phyloP scores from a whole-genome alignment of 2,888 invertebrate species.

The Eupithecia insigniata region DNA sequence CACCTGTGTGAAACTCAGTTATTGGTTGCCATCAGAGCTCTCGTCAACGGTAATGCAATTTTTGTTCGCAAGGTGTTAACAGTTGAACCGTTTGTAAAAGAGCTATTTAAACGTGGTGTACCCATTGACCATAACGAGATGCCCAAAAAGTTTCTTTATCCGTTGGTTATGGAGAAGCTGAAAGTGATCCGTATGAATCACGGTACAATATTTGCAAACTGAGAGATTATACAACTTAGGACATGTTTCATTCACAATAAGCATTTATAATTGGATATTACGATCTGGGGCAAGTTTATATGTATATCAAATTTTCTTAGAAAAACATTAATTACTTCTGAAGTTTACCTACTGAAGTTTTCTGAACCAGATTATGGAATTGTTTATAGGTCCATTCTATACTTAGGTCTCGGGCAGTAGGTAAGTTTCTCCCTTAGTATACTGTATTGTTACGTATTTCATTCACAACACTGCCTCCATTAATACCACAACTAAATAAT shows the following conservation, averaged over 20 bases:
- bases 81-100: background rate
- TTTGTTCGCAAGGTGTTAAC: background rate
- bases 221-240: background rate
- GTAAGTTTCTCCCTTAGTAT: too few species aligned
- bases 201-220: conserved; percentile 13
- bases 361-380: too few species aligned
- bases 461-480: too few species aligned
- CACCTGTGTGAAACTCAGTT: background rate
- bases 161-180: background rate
- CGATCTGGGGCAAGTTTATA: too few species aligned
- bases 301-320: too few species aligned
- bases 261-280: background rate
- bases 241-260: background rate
- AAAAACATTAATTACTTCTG: too few species aligned
- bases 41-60: conserved; percentile 7
- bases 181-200: conserved; percentile 9
- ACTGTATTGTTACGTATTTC: too few species aligned
- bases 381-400: too few species aligned
- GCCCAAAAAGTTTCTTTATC: background rate
- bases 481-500: too few species aligned
- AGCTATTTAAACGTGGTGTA: background rate
- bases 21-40: background rate
- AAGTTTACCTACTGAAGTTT: too few species aligned
- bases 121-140: background rate
- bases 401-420: too few species aligned